Evolutionary conservation across 2,113 vertebrate genomes (phyloP).

Genomic region (Embiotoca jacksoni): DNA sequence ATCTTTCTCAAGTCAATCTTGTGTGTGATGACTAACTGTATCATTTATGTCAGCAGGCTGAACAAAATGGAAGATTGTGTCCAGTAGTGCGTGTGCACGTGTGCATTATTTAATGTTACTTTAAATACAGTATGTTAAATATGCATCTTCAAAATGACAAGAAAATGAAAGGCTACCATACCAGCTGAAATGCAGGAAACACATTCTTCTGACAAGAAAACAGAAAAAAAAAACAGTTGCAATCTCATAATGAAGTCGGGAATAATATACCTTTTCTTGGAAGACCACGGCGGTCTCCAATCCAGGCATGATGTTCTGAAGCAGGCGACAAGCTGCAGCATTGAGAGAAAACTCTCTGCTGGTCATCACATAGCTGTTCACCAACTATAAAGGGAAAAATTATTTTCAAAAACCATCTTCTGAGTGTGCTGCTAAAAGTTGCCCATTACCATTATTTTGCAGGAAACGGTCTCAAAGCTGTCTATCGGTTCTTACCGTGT

Average conservation of each 20-base stretch:
- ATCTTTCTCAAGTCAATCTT: background rate
- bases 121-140: too few species aligned
- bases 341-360: conserved; percentile 95
- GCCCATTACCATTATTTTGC: background rate
- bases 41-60: background rate
- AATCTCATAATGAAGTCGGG: background rate
- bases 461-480: background rate
- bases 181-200: background rate
- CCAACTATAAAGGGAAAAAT: conserved; percentile 84
- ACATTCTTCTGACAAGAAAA: background rate
- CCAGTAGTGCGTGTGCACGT: too few species aligned
- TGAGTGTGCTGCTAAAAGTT: background rate
- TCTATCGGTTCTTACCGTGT: conserved; percentile 86
- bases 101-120: too few species aligned
- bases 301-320: conserved; percentile 98
- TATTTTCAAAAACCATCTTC: background rate
- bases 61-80: background rate
- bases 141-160: background rate
- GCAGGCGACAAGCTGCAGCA: conserved; percentile 94
- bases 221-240: background rate
- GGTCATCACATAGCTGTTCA: conserved; percentile 98
- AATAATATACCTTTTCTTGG: conserved; percentile 67
- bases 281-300: conserved; percentile 93
- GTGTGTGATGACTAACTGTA: background rate
- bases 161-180: too few species aligned